phyloP scores from a whole-genome alignment of 2,888 invertebrate genomes.

The Helleia helle region DNA sequence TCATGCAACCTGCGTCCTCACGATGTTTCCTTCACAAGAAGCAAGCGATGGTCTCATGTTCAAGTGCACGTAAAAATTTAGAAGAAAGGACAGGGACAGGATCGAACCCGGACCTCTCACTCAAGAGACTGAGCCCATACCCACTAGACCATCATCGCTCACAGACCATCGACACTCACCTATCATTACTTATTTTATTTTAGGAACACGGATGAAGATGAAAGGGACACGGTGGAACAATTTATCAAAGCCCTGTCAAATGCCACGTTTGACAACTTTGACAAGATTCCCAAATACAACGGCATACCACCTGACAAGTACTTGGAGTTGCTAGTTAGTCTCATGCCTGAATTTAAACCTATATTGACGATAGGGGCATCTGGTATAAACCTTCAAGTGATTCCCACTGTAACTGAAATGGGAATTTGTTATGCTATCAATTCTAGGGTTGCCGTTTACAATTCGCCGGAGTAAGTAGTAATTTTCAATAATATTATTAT shows the following conservation, averaged over 20 bases:
- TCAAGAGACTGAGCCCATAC: no score
- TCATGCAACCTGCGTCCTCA: no score
- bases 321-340: conserved; percentile 68
- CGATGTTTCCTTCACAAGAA: no score
- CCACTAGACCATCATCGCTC: no score
- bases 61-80: no score
- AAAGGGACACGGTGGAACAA: conserved; percentile 63
- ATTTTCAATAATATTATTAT: no score
- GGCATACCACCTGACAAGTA: conserved; percentile 74
- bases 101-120: no score
- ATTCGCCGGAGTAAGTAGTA: conserved; percentile 65
- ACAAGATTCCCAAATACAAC: conserved; percentile 66
- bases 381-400: conserved; percentile 62
- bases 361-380: conserved; percentile 69
- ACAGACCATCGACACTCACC: no score
- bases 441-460: conserved; percentile 76
- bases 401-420: conserved; percentile 78
- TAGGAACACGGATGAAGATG: conserved; percentile 42
- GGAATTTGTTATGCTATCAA: conserved; percentile 81
- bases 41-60: no score
- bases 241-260: conserved; percentile 74
- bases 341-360: conserved; percentile 65
- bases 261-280: conserved; percentile 75
- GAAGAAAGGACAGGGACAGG: no score
- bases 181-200: no score